These are phyloP conservation scores for Varecia variegata DNA, from an alignment of 2,797 vertebrate genomes.

Conservation along the genomic window DNA sequence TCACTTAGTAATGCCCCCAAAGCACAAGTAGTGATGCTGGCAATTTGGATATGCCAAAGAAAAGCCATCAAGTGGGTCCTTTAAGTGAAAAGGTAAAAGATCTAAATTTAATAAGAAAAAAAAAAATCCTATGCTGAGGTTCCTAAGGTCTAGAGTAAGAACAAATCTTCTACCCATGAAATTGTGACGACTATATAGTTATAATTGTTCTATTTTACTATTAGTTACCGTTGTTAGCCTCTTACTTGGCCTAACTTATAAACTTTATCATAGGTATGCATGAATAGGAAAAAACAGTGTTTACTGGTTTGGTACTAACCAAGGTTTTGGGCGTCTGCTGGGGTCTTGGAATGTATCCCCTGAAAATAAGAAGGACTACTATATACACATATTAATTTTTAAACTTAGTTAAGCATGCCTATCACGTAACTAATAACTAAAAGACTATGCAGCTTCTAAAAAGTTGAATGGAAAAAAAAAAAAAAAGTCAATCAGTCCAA, in stretches of 20 bases:
- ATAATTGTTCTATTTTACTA: not conserved
- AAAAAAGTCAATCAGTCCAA: not conserved
- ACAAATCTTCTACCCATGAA: not conserved
- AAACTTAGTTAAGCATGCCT: not conserved
- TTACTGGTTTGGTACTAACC: not conserved
- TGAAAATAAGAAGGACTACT: not conserved
- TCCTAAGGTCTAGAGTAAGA: not conserved
- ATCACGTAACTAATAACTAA: not conserved
- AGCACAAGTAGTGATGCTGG: not conserved
- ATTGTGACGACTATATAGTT: not conserved
- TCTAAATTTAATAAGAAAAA: not conserved
- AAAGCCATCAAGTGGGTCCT: not conserved
- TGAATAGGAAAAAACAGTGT: not conserved
- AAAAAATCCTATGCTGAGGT: not conserved
- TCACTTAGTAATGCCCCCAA: not conserved
- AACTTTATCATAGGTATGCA: not conserved
- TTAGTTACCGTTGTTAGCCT: not conserved
- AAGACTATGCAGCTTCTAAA: not conserved
- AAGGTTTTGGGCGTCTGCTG: not conserved
- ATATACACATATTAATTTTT: not conserved
- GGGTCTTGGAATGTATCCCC: not conserved
- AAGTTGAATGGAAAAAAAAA: not conserved
- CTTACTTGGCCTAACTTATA: not conserved
- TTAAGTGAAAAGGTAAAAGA: not conserved
- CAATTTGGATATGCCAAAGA: not conserved